Evolutionary conservation across 37 sponge, comb jelly and placozoan genomes (phyloP), one percentile per base, ranked within the genome.

Genomic region (Lycopodina hypogea): DNA sequence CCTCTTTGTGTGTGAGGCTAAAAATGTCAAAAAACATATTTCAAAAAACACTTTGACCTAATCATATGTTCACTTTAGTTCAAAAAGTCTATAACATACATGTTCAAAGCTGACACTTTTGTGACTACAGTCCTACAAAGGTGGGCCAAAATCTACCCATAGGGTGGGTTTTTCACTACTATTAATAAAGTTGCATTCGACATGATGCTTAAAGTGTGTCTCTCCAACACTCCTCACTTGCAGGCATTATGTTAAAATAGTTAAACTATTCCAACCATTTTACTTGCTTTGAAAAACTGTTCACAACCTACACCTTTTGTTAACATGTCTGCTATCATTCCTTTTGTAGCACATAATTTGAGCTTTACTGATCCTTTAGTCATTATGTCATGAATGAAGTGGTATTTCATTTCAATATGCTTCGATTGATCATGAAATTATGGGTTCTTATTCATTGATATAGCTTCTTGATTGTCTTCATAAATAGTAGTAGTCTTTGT

Each of bases 321-420:
- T 34, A 81, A 35, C 71, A 75, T 75, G 45, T 87, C 87, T 29
- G 81, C 87, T 24, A 75, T 42, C 87, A 87, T 87, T 34, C 81
- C 87, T 12, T 62, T 33, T 6, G 82, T 81, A 29, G 76, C 71
- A 75, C 87, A 87, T 37, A 81, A 87, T 26, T 57, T 34, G 23
- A 87, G 66, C 38, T 81, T 53, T 39, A 87, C 32, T 23, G 50
- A 42, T 45, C 71, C 72, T 40, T 42, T 29, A 45, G 41, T n/a
- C 23, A 77, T 78, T 42, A 77, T 56, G 38, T 87, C 87, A 45
- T 59, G 71, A 69, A 78, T 62, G 38, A 72, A 84, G 33, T 84
- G 79, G 68, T 78, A 84, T 37, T 78, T 78, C 22, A 80, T 86
- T 14, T 32, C 74, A 30, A 86, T 86, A 56, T 86, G 81, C 53